Conservation (phyloP, 2,113 vertebrate species). For the Phaetusa simplex region DNA sequence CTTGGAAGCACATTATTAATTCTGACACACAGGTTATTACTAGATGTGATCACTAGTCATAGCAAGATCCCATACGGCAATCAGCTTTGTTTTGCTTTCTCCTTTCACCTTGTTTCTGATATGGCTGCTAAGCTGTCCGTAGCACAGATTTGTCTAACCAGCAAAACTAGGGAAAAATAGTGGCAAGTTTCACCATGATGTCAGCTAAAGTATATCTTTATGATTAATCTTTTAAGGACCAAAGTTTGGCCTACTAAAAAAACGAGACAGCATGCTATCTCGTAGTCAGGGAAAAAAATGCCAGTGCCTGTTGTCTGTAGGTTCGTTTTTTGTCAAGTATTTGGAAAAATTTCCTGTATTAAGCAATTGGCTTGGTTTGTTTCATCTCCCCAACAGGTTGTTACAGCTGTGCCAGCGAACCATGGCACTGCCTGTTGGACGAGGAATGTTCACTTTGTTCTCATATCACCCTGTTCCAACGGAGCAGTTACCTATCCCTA, state of each 20-base stretch:
- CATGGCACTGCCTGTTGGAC: slow-evolving; percentile 93
- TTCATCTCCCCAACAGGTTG: slow-evolving; percentile 73
- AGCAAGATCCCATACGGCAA: neutral
- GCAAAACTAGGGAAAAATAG: neutral
- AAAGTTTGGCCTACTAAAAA: neutral
- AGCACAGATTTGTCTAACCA: neutral
- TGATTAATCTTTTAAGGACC: neutral
- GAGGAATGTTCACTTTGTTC: slow-evolving; percentile 97
- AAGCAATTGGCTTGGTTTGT: neutral
- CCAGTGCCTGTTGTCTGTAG: neutral
- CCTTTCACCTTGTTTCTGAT: neutral
- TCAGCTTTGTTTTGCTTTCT: slow-evolving; percentile 1
- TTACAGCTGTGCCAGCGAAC: slow-evolving; percentile 94
- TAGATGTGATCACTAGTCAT: neutral
- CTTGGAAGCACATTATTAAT: neutral
- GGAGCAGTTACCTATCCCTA: slow-evolving; percentile 92
- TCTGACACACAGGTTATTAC: neutral
- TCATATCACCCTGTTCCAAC: slow-evolving; percentile 95
- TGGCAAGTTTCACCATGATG: neutral
- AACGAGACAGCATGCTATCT: neutral
- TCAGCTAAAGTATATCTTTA: neutral
- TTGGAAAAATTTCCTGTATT: neutral
- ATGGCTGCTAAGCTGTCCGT: accelerated
- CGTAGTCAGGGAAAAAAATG: accelerated
- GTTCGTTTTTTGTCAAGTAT: neutral